These are phyloP conservation scores for Ptychoptera contaminata DNA, from an alignment of 2,888 invertebrate genomes.

Conservation along the genomic window DNA sequence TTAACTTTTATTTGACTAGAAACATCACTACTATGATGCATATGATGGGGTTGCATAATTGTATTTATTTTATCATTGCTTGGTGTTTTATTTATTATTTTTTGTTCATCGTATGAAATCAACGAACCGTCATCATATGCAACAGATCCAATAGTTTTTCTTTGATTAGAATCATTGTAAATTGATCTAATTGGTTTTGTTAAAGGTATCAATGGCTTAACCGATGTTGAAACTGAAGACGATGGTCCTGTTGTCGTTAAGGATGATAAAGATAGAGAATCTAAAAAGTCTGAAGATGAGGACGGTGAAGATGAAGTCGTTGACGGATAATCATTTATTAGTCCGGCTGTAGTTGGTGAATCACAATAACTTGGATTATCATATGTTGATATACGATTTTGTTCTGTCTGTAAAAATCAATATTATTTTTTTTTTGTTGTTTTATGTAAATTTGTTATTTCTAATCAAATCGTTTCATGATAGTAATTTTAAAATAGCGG, in stretches of 20 bases:
- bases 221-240: neutral
- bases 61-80: neutral
- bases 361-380: constrained; percentile 13
- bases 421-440: neutral
- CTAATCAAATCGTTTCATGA: too few species aligned
- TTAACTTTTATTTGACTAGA: too few species aligned
- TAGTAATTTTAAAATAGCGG: too few species aligned
- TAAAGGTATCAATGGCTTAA: neutral
- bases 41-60: neutral
- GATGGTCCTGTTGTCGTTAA: constrained; percentile 7
- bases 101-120: too few species aligned
- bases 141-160: neutral
- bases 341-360: neutral
- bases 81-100: too few species aligned
- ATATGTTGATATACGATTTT: constrained; percentile 14
- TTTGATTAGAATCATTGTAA: neutral
- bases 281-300: constrained; percentile 15
- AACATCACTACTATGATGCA: neutral
- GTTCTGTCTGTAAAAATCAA: constrained; percentile 3
- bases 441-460: neutral
- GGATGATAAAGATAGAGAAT: constrained; percentile 6
- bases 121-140: too few species aligned
- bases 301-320: constrained; percentile 25
- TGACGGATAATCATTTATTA: constrained; percentile 8
- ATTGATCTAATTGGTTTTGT: neutral